phyloP scores from a whole-genome alignment of 2,888 invertebrate genomes.

The Drosophila rubida region DNA sequence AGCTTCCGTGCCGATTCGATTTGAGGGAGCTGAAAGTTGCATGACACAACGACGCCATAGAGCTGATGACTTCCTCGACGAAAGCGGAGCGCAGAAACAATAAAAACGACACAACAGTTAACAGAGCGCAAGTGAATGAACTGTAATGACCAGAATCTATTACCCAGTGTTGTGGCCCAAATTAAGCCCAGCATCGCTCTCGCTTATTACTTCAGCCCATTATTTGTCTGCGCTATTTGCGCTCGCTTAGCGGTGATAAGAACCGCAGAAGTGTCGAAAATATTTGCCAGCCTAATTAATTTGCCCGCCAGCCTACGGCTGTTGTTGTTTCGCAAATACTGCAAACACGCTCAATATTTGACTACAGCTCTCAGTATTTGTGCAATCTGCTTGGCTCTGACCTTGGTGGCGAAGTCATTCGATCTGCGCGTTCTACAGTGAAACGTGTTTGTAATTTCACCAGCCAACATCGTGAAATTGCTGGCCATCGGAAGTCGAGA shows the following conservation, averaged over 20 bases:
- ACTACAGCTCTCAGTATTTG: conserved; percentile 40
- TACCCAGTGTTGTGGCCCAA: background rate
- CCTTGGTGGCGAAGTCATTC: conserved; percentile 37
- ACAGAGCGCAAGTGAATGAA: conserved; percentile 43
- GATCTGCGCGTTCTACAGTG: conserved; percentile 4
- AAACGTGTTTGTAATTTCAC: conserved; percentile 65
- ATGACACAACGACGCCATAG: conserved; percentile 46
- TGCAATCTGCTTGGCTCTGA: conserved; percentile 13
- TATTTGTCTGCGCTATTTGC: conserved; percentile 12
- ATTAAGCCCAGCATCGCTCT: too few species aligned
- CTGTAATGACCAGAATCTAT: conserved; percentile 6
- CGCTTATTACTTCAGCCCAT: conserved; percentile 19
- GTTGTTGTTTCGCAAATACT: conserved; percentile 35
- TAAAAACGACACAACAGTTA: conserved; percentile 26
- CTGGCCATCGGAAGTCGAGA: conserved; percentile 34
- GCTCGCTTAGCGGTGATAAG: conserved; percentile 12
- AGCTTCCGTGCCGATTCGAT: conserved; percentile 61
- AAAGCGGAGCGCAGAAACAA: conserved; percentile 28
- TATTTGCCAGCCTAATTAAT: conserved; percentile 26
- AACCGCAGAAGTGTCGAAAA: background rate
- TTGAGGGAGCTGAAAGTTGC: conserved; percentile 64
- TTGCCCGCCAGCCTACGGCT: background rate
- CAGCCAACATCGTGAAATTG: conserved; percentile 26
- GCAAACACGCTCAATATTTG: conserved; percentile 48
- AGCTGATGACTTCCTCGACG: conserved; percentile 50